Conservation (phyloP, 2,113 vertebrate species). For the Bubo blakistoni region DNA sequence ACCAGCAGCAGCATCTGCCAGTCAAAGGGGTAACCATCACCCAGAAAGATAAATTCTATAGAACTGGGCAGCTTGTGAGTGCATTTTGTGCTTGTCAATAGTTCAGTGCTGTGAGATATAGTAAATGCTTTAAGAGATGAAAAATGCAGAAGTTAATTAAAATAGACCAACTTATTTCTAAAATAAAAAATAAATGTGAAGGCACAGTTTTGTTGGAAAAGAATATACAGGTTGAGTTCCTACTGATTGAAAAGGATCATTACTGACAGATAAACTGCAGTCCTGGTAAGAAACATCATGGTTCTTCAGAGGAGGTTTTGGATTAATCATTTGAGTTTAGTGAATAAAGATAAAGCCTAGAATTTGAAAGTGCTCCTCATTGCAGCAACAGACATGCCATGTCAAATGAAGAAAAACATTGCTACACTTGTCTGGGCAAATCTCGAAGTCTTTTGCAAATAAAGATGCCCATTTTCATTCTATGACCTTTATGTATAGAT, state of each 20-base stretch:
- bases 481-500: neutral
- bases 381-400: neutral
- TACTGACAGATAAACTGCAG: neutral
- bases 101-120: neutral
- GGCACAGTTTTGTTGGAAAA: neutral
- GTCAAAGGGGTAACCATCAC: neutral
- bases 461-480: rapidly evolving
- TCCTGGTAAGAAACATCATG: neutral
- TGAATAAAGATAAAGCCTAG: neutral
- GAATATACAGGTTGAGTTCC: neutral
- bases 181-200: neutral
- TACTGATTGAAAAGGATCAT: neutral
- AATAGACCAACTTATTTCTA: neutral
- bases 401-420: neutral
- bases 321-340: neutral
- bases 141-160: neutral
- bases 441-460: neutral
- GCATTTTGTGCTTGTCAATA: neutral
- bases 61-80: neutral
- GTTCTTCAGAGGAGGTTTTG: neutral
- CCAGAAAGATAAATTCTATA: neutral
- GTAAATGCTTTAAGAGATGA: neutral
- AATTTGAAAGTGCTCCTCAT: neutral
- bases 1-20: neutral
- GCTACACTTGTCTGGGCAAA: neutral